Percentiles rank a stretch among this genome's conserved stretches.
Evolutionary conservation across 2,888 invertebrate genomes (phyloP).

Genomic region (Germaria angustata): DNA sequence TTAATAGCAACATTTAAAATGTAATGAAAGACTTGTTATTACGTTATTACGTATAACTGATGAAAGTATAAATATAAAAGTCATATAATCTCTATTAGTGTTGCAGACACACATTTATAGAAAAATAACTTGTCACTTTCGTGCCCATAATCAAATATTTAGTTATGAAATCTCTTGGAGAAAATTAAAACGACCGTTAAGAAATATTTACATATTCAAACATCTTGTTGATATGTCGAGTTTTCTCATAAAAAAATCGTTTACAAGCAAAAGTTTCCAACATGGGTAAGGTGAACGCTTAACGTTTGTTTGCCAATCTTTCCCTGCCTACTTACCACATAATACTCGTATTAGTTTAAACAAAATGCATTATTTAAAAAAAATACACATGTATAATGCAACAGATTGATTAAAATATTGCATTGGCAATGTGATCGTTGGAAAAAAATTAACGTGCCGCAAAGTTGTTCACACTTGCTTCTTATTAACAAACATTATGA

Average conservation of each 20-base stretch:
- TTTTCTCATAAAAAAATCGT: background rate
- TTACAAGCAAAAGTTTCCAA: background rate
- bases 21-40: too few species aligned
- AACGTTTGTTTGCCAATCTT: background rate
- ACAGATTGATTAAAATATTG: background rate
- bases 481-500: background rate
- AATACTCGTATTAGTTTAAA: background rate
- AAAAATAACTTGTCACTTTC: background rate
- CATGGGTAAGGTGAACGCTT: background rate
- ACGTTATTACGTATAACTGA: too few species aligned
- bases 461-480: background rate
- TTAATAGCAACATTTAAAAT: too few species aligned
- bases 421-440: background rate
- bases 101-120: background rate
- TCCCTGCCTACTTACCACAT: background rate
- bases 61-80: too few species aligned
- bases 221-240: conserved; percentile 1
- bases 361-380: background rate
- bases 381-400: background rate
- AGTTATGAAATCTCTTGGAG: background rate
- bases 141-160: conserved; percentile 14
- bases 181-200: background rate
- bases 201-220: background rate
- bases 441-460: conserved; percentile 1
- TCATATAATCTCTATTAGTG: too few species aligned